phyloP scores from a whole-genome alignment of 2,797 vertebrate species.

The Rhodeus uyekii region DNA sequence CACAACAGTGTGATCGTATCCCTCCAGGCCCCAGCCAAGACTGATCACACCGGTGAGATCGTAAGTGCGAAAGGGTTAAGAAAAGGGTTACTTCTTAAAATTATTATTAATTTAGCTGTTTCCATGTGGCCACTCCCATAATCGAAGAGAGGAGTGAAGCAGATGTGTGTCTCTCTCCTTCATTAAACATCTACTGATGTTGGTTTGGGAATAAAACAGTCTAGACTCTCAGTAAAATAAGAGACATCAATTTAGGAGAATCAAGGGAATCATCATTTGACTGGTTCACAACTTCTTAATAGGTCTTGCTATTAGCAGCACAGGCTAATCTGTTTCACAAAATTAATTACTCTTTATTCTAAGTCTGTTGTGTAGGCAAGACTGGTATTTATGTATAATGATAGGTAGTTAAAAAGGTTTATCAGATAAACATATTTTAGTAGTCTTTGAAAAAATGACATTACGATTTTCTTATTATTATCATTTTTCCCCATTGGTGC shows the following conservation, averaged over 20 bases:
- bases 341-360: slow-evolving; percentile 23
- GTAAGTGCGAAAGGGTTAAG: too few relatives aligned
- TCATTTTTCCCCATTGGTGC: neutral
- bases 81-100: too few relatives aligned
- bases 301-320: slow-evolving; percentile 39
- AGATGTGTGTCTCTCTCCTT: slow-evolving; percentile 29
- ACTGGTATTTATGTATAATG: neutral
- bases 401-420: slow-evolving; percentile 7
- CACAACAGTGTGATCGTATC: too few relatives aligned
- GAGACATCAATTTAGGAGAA: slow-evolving; percentile 37
- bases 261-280: slow-evolving; percentile 48
- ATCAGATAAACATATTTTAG: neutral
- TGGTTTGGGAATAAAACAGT: slow-evolving; percentile 12
- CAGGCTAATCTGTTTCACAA: slow-evolving; percentile 21
- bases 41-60: too few relatives aligned
- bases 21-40: too few relatives aligned
- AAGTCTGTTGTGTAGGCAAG: neutral
- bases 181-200: slow-evolving; percentile 51
- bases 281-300: slow-evolving; percentile 38
- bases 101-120: too few relatives aligned
- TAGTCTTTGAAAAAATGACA: neutral
- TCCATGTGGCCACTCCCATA: slow-evolving; percentile 13
- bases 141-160: slow-evolving; percentile 12
- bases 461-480: too few relatives aligned
- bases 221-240: slow-evolving; percentile 46